Conservation (phyloP, 2,797 vertebrate species). For the Clamator glandarius region DNA sequence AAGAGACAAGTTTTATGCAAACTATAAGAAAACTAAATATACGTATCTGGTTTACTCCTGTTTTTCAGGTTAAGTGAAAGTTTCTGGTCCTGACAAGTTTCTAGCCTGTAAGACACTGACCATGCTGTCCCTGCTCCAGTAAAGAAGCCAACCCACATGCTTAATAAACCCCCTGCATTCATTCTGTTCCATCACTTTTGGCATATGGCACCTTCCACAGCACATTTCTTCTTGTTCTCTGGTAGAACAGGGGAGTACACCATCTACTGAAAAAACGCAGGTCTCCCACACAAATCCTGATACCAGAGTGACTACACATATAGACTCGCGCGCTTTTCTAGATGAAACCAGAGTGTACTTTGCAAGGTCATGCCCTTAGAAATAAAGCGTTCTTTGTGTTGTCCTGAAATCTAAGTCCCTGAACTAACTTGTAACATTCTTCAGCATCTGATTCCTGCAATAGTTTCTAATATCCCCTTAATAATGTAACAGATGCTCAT, state of each 20-base stretch:
- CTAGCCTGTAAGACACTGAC: background rate
- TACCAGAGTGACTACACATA: background rate
- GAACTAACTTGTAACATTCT: background rate
- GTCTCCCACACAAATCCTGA: constrained; percentile 47
- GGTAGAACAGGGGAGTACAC: constrained; percentile 42
- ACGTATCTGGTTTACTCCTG: background rate
- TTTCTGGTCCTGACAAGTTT: background rate
- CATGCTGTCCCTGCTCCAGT: background rate
- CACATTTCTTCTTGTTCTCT: constrained; percentile 42
- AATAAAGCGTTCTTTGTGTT: background rate
- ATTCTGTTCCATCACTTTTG: background rate
- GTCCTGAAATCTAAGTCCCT: background rate
- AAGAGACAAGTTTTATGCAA: background rate
- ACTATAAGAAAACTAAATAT: background rate
- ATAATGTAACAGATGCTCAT: background rate
- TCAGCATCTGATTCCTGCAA: background rate
- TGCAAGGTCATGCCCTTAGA: background rate
- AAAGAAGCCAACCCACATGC: background rate
- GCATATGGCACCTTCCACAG: constrained; percentile 52
- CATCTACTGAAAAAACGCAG: constrained; percentile 54
- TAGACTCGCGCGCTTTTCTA: background rate
- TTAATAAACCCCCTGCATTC: constrained; percentile 6
- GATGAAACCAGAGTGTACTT: background rate
- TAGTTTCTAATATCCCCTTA: background rate
- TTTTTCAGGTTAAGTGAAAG: background rate